Evolutionary conservation across 2,797 vertebrate genomes (phyloP).

Genomic region (Carapus acus): DNA sequence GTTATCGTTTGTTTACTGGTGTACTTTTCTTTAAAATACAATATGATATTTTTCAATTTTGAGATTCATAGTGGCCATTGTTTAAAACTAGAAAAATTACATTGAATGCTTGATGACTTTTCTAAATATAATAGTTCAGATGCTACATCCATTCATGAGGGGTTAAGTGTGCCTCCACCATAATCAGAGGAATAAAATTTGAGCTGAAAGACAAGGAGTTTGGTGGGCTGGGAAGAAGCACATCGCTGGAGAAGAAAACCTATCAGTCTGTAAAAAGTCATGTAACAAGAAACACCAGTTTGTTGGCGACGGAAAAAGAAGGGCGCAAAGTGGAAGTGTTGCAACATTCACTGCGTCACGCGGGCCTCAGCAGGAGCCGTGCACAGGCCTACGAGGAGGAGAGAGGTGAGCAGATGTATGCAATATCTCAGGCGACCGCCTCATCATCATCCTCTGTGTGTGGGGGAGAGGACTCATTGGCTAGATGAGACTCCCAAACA

Average conservation of each 20-base stretch:
- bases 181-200: too few relatives aligned
- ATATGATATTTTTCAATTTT: too few relatives aligned
- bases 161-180: too few relatives aligned
- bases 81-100: too few relatives aligned
- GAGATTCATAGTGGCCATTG: too few relatives aligned
- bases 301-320: conserved; percentile 7
- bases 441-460: conserved; percentile 12
- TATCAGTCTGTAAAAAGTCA: background rate
- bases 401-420: conserved; percentile 21
- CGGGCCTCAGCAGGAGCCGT: background rate
- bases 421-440: conserved; percentile 7
- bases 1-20: too few relatives aligned
- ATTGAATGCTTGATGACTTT: too few relatives aligned
- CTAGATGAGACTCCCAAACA: background rate
- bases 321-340: background rate
- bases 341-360: conserved; percentile 5
- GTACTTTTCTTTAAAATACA: too few relatives aligned
- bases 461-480: background rate
- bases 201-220: too few relatives aligned
- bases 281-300: conserved; percentile 53
- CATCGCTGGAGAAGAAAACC: too few relatives aligned
- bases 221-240: background rate
- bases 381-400: conserved; percentile 32
- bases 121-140: too few relatives aligned
- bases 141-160: too few relatives aligned